Percentiles rank a stretch among this genome's conserved stretches.
Evolutionary conservation across 2,888 invertebrate species (phyloP).

Genomic region (Lepidonotus clava): DNA sequence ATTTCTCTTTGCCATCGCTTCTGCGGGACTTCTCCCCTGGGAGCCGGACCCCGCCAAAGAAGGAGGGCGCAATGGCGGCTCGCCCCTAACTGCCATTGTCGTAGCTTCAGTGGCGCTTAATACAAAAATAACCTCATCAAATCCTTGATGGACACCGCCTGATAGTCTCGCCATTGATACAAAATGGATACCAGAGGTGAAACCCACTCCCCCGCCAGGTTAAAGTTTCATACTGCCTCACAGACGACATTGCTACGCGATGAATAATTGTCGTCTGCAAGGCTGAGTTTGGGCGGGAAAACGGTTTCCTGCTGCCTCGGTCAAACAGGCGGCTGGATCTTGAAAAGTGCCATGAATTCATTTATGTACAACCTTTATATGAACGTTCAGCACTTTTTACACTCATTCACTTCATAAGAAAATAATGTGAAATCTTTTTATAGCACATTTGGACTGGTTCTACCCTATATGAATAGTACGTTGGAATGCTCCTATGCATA

Average conservation of each 20-base stretch:
- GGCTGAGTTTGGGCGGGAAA: conserved; percentile 28
- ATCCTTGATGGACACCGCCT: not conserved
- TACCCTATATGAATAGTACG: too few relatives aligned
- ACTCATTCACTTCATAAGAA: too few relatives aligned
- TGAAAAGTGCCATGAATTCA: too few relatives aligned
- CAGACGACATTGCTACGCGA: not conserved
- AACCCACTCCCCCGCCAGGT: not conserved
- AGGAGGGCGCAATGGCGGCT: conserved; percentile 5
- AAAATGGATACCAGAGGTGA: conserved; percentile 35
- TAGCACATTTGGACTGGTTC: too few relatives aligned
- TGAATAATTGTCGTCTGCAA: conserved; percentile 30
- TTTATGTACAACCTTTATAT: too few relatives aligned
- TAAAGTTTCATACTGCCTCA: conserved; percentile 19
- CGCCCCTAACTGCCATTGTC: not conserved
- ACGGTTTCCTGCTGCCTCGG: not conserved
- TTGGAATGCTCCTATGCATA: too few relatives aligned
- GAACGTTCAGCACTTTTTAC: too few relatives aligned
- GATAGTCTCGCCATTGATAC: conserved; percentile 7
- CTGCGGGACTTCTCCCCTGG: conserved; percentile 32
- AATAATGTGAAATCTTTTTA: too few relatives aligned
- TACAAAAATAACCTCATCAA: conserved; percentile 46
- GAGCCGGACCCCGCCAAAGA: conserved; percentile 5
- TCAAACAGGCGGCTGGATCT: not conserved
- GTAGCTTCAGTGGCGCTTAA: not conserved
- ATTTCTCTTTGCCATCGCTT: conserved; percentile 9